Base-by-base conservation (phyloP, 1,140 invertebrate species). In the Drosophila fuyamai region DNA sequence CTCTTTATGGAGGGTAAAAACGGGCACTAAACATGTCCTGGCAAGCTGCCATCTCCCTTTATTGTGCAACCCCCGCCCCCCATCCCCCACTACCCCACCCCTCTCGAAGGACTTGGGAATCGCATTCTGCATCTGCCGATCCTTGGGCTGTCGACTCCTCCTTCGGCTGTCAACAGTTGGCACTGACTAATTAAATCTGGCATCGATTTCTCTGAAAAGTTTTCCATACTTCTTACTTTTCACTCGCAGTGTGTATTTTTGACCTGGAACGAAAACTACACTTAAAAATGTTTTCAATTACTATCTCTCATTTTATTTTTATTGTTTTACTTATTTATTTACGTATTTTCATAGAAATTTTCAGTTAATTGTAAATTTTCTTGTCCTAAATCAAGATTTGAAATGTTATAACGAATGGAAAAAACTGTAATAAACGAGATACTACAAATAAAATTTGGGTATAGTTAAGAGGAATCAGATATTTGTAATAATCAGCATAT, bases 21-120 rank as follows among this genome's bases (percentile, higher is more conserved):
- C 38, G 40, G 70, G 40, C 40, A 73, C 68, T 73, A 44, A 73
- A 73, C 67, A 73, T 73, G 70, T 72, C 51, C 68, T 72, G 68
- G 68, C 68, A 71, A 58, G 44, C 66, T 72, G 68, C 66, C 68
- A 72, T 48, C 53, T 27, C 68, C 61, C 65, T 46, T 66, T 68
- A 66, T 68, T 68, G 60, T 46, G 16, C 27, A 29, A 18, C n/a
- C 44, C 44, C 6, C 27, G 0, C 0, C 23, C 2, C n/a, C 4
- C 29, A 2, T 3, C 27, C 1, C n/a, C 4, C 8, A n/a, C 29
- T 1, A n/a, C 18, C 46, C 35, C 44, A n/a, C 35, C 23, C 5
- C 40, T 7, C 29, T 67, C 36, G 43, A 54, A 67, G 62, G 59
- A 44, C 59, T 35, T 36, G 29, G 16, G 14, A 56, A 62, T 62